Conservation (phyloP, 2,797 vertebrate species). For the Lepus townsendii region DNA sequence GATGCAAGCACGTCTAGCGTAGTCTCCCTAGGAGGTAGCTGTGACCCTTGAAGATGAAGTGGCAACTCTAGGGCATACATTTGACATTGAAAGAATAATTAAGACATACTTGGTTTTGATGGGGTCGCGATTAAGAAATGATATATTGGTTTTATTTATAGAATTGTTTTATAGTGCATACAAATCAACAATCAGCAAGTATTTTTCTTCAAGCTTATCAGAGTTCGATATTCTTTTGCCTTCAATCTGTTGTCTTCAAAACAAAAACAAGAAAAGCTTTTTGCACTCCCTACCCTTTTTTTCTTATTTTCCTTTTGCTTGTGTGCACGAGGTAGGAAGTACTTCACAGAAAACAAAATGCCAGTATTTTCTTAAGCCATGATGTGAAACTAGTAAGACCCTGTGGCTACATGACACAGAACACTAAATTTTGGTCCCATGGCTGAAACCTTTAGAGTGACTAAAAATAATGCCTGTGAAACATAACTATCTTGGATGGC, state of each 20-base stretch:
- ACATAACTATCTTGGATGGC: slow-evolving; percentile 82
- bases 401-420: slow-evolving; percentile 82
- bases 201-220: slow-evolving; percentile 83
- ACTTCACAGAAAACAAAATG: slow-evolving; percentile 78
- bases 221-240: slow-evolving; percentile 84
- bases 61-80: slow-evolving; percentile 77
- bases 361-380: slow-evolving; percentile 81
- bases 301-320: slow-evolving; percentile 71
- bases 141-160: slow-evolving; percentile 89
- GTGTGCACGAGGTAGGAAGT: slow-evolving; percentile 85
- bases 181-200: slow-evolving; percentile 86
- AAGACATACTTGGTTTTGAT: slow-evolving; percentile 85
- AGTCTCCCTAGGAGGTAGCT: slow-evolving; percentile 83
- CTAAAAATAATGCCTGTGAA: slow-evolving; percentile 83
- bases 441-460: slow-evolving; percentile 80
- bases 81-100: slow-evolving; percentile 83
- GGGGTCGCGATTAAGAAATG: slow-evolving; percentile 86
- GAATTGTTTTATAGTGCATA: slow-evolving; percentile 89
- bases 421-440: slow-evolving; percentile 77
- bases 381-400: slow-evolving; percentile 55
- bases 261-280: slow-evolving; percentile 64
- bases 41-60: slow-evolving; percentile 79
- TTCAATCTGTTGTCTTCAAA: slow-evolving; percentile 82
- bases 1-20: slow-evolving; percentile 77
- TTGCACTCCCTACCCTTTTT: neutral